A percentile compares a stretch with the other conserved stretches of the same genome.
phyloP scores from a whole-genome alignment of 2,113 vertebrate genomes.

The Cranoglanis bouderius region DNA sequence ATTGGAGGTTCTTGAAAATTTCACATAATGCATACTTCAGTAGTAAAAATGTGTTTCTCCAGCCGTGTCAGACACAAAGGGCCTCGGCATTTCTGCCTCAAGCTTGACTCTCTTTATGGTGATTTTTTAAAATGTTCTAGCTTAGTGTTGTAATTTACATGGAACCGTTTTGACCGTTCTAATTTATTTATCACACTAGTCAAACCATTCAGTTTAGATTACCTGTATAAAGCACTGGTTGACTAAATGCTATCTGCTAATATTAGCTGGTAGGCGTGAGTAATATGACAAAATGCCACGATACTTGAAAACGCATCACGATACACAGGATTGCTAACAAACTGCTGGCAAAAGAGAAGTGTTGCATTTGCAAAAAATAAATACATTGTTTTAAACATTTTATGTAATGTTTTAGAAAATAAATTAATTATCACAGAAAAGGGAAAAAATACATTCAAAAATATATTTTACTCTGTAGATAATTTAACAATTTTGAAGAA shows the following conservation, averaged over 20 bases:
- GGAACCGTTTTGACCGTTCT: background rate
- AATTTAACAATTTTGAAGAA: too few species aligned
- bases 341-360: background rate
- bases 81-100: background rate
- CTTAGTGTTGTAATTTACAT: background rate
- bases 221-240: background rate
- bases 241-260: background rate
- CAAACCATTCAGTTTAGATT: background rate
- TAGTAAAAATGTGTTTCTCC: background rate
- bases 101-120: background rate
- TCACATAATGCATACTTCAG: background rate
- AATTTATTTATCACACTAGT: background rate
- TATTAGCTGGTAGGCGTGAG: background rate
- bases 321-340: background rate
- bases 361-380: background rate
- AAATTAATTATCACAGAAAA: background rate
- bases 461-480: background rate
- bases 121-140: background rate
- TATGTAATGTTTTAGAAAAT: background rate
- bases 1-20: background rate
- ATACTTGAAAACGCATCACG: background rate
- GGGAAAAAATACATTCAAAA: background rate
- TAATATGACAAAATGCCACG: background rate
- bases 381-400: background rate
- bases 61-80: background rate